These are phyloP conservation scores for Strix aluco DNA, from an alignment of 2,113 vertebrate species.

Conservation along the genomic window DNA sequence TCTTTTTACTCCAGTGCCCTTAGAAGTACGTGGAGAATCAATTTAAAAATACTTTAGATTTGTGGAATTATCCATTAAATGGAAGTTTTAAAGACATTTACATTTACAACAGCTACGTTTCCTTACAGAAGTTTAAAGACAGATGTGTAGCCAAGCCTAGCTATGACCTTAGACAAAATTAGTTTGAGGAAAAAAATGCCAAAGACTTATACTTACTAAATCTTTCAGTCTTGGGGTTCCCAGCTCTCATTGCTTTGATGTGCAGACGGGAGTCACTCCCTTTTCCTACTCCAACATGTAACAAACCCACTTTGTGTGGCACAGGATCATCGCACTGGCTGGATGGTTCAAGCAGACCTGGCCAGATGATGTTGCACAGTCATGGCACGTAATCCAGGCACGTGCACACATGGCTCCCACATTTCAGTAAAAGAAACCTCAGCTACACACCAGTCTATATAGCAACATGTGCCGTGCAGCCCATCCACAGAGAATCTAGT, in stretches of 20 bases:
- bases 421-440: background rate
- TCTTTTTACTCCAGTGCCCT: background rate
- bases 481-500: background rate
- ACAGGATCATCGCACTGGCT: background rate
- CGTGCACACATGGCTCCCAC: background rate
- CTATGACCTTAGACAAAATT: background rate
- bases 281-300: background rate
- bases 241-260: background rate
- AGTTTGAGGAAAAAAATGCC: background rate
- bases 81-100: background rate
- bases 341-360: background rate
- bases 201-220: background rate
- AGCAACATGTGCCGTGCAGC: background rate
- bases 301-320: background rate
- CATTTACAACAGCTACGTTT: background rate
- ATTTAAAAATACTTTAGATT: background rate
- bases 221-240: background rate
- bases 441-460: background rate
- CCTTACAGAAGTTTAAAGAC: background rate
- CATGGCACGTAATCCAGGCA: background rate
- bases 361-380: background rate
- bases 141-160: background rate
- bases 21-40: conserved; percentile 8
- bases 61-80: conserved; percentile 13
- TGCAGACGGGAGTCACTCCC: background rate